phyloP scores from a whole-genome alignment of 2,888 invertebrate genomes.

The Eledona agricola region DNA sequence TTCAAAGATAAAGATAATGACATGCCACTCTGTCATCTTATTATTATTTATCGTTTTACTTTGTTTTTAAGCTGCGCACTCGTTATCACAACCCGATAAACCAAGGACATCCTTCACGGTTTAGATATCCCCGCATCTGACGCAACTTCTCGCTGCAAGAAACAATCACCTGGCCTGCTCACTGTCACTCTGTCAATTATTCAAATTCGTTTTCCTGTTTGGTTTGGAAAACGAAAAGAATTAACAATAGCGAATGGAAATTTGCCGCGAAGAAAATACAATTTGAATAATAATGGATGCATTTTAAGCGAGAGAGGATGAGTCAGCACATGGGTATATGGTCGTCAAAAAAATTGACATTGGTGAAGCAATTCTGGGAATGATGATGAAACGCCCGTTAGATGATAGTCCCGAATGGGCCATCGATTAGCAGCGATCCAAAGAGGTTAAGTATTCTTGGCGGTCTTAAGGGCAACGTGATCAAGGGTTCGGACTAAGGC shows the following conservation, averaged over 20 bases:
- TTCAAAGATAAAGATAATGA: conserved; percentile 37
- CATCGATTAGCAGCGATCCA: conserved; percentile 33
- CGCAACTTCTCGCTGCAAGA: conserved; percentile 5
- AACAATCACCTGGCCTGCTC: background rate
- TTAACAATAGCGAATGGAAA: background rate
- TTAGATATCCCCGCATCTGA: background rate
- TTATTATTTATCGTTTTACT: conserved; percentile 32
- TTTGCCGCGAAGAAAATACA: conserved; percentile 4
- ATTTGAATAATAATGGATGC: conserved; percentile 6
- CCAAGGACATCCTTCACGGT: conserved; percentile 25
- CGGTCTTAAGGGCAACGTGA: conserved; percentile 29
- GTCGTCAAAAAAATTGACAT: conserved; percentile 2
- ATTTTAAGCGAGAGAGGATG: conserved; percentile 2
- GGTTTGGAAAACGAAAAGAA: background rate
- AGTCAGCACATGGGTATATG: background rate
- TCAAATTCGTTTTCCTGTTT: too few relatives aligned
- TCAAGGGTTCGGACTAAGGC: conserved; percentile 30
- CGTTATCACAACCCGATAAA: conserved; percentile 25
- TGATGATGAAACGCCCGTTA: background rate
- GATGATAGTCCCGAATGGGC: background rate
- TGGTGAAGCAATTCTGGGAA: too few relatives aligned
- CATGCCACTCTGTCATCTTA: conserved; percentile 30
- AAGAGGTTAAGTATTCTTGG: conserved; percentile 32
- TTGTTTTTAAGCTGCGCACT: conserved; percentile 26
- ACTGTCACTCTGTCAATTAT: too few relatives aligned